Conservation (phyloP, 2,888 invertebrate species). For the Sthenelais limicola region DNA sequence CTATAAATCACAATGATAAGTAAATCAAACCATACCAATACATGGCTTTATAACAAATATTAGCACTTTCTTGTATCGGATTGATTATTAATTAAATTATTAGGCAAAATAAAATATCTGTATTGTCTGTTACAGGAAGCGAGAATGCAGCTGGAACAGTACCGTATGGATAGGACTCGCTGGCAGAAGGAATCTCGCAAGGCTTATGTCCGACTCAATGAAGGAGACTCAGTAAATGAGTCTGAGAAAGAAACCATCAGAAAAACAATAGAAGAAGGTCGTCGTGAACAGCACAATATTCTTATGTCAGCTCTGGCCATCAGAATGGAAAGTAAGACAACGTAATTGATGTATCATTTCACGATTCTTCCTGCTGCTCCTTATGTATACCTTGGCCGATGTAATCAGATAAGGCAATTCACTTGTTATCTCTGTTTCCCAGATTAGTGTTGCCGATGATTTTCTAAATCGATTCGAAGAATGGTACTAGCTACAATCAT, state of each 20-base stretch:
- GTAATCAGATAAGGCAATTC: too few species aligned
- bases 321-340: constrained; percentile 29
- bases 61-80: too few species aligned
- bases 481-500: too few species aligned
- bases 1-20: too few species aligned
- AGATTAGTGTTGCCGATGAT: too few species aligned
- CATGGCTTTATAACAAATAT: too few species aligned
- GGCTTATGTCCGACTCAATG: constrained; percentile 48
- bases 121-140: constrained; percentile 53
- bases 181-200: constrained; percentile 49
- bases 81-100: too few species aligned
- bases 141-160: constrained; percentile 56
- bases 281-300: constrained; percentile 36
- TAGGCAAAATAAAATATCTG: neutral
- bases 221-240: constrained; percentile 17
- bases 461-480: too few species aligned
- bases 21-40: too few species aligned
- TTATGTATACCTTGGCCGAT: too few species aligned
- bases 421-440: too few species aligned
- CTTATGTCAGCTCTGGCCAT: constrained; percentile 43
- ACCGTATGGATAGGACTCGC: constrained; percentile 57
- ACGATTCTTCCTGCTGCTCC: too few species aligned
- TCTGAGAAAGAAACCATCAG: constrained; percentile 1
- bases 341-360: neutral
- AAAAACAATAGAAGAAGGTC: constrained; percentile 33